phyloP scores from a whole-genome alignment of 2,797 vertebrate genomes.

The Synanceia verrucosa region DNA sequence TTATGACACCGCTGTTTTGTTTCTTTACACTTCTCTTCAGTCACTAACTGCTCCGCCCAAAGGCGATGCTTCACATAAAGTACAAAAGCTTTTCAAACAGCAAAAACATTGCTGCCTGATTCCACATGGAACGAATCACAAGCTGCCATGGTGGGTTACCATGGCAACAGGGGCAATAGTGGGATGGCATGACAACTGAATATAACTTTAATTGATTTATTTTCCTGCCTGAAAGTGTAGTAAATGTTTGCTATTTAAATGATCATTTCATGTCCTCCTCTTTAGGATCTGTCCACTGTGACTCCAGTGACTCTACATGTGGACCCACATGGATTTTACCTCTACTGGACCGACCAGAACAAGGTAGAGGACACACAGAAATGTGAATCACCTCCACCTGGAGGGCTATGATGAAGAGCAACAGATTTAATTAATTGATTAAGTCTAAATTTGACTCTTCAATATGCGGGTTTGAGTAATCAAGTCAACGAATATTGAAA shows the following conservation, averaged over 20 bases:
- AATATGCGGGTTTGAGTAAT: neutral
- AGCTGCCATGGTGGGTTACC: conserved; percentile 26
- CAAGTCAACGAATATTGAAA: neutral
- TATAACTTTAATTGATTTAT: neutral
- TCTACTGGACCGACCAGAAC: conserved; percentile 85
- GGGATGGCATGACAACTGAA: conserved; percentile 13
- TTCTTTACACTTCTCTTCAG: too few relatives aligned
- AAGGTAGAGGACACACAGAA: conserved; percentile 71
- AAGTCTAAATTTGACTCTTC: neutral
- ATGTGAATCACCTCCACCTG: neutral
- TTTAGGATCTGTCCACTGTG: conserved; percentile 83
- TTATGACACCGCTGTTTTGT: too few relatives aligned
- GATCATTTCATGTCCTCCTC: neutral
- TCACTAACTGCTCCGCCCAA: neutral
- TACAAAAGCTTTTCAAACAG: neutral
- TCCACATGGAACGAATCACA: conserved; percentile 35
- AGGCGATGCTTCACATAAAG: neutral
- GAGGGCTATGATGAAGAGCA: neutral
- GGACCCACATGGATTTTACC: conserved; percentile 83
- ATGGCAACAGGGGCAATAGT: conserved; percentile 14
- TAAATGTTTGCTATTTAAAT: neutral
- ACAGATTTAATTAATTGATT: neutral
- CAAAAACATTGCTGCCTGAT: neutral
- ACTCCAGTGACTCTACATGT: conserved; percentile 81
- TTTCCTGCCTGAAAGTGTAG: neutral